Percentiles rank a stretch among this genome's conserved stretches.
These are phyloP conservation scores for Oscheius sp. DNA, from an alignment of 2,888 invertebrate genomes.

Conservation along the genomic window DNA sequence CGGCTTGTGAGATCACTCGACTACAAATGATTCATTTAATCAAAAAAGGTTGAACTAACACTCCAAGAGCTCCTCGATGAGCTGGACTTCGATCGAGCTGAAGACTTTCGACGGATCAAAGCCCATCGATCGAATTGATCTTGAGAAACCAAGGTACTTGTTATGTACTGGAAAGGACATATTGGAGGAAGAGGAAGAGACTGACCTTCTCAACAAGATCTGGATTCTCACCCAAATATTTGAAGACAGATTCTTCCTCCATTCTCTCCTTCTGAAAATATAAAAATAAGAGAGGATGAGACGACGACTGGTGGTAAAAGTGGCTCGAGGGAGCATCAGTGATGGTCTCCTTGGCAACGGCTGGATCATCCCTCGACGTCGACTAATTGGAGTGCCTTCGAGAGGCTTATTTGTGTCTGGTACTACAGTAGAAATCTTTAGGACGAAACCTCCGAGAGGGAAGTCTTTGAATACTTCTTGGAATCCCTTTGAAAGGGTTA, in stretches of 20 bases:
- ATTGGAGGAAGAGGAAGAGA: no score
- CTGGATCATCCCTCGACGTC: slow-evolving; percentile 6
- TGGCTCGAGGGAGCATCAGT: slow-evolving; percentile 9
- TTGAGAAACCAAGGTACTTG: slow-evolving; percentile 41
- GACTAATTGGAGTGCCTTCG: slow-evolving; percentile 16
- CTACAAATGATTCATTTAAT: slow-evolving; percentile 24
- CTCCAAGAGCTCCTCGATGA: slow-evolving; percentile 31
- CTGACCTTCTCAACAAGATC: slow-evolving; percentile 52
- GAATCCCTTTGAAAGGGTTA: no score
- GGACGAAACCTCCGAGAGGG: no score
- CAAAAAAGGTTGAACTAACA: slow-evolving; percentile 22
- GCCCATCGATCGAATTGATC: slow-evolving; percentile 62
- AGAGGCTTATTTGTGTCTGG: no score
- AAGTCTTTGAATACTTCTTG: no score
- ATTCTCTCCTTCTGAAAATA: neutral
- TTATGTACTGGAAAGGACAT: no score
- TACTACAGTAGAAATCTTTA: no score
- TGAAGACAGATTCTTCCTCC: slow-evolving; percentile 39
- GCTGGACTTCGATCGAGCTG: neutral
- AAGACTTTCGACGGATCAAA: slow-evolving; percentile 22
- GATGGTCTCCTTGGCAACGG: slow-evolving; percentile 19
- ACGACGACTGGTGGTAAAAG: neutral
- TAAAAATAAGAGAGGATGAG: neutral
- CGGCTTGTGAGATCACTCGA: slow-evolving; percentile 39
- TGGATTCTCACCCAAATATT: slow-evolving; percentile 52